Evolutionary conservation across 1,140 invertebrate species (phyloP).

Genomic region (Brachystomella parvula): DNA sequence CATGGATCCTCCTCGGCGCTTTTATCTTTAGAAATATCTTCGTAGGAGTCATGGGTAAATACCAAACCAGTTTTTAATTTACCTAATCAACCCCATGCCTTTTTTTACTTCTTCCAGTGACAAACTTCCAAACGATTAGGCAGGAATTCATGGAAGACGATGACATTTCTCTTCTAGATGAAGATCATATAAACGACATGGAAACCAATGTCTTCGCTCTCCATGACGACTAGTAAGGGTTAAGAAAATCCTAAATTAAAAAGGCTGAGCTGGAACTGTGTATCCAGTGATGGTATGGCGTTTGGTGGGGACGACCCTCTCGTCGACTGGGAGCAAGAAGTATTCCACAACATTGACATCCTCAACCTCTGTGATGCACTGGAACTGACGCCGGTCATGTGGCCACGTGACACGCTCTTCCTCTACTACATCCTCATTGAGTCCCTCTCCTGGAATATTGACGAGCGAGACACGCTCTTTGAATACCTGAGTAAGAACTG

Average conservation of each 20-base stretch:
- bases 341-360: slow-evolving; percentile 24
- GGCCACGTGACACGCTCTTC: slow-evolving; percentile 34
- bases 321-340: slow-evolving; percentile 22
- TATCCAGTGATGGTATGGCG: background rate
- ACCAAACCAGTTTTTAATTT: too few species aligned
- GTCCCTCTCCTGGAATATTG: slow-evolving; percentile 23
- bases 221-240: slow-evolving; percentile 4
- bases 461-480: slow-evolving; percentile 24
- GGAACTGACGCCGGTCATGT: slow-evolving; percentile 21
- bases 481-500: slow-evolving; percentile 23
- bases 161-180: background rate
- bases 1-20: slow-evolving; percentile 39
- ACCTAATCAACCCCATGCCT: too few species aligned
- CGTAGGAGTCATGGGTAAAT: slow-evolving; percentile 40
- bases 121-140: slow-evolving; percentile 34
- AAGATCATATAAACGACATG: background rate
- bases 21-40: slow-evolving; percentile 41
- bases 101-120: slow-evolving; percentile 28
- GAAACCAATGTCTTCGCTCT: background rate
- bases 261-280: too few species aligned
- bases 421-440: slow-evolving; percentile 29
- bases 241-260: background rate
- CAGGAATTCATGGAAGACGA: slow-evolving; percentile 22
- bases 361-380: slow-evolving; percentile 2
- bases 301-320: background rate